Conservation (phyloP, 1,140 invertebrate genomes). For the Drosophila funebris region DNA sequence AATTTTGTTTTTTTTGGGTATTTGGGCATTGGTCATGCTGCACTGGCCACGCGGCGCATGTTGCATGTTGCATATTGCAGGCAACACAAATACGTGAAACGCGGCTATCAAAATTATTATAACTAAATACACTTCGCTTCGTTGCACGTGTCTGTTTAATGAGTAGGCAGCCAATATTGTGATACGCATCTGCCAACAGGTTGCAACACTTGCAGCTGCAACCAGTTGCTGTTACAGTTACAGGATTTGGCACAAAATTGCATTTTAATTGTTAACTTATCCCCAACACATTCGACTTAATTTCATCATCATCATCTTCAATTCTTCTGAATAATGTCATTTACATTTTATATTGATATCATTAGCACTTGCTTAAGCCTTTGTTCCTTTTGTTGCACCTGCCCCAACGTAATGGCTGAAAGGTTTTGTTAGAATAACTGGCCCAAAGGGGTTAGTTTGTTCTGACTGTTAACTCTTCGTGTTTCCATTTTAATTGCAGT, state of each 20-base stretch:
- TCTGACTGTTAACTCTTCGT: neutral
- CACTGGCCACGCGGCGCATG: slow-evolving; percentile 29
- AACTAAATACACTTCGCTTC: slow-evolving; percentile 43
- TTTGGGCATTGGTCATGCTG: slow-evolving; percentile 62
- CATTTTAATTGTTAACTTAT: slow-evolving; percentile 65
- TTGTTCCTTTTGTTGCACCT: slow-evolving; percentile 37
- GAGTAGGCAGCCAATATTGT: slow-evolving; percentile 48
- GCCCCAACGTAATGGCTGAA: slow-evolving; percentile 40
- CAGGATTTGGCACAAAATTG: slow-evolving; percentile 68
- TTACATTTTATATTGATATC: slow-evolving; percentile 50
- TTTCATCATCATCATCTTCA: neutral
- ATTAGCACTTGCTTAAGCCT: slow-evolving; percentile 41
- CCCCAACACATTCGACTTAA: neutral
- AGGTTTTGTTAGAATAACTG: slow-evolving; percentile 61
- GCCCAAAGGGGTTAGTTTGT: slow-evolving; percentile 35
- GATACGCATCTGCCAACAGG: slow-evolving; percentile 66
- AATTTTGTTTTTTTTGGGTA: too few species aligned
- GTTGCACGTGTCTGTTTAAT: slow-evolving; percentile 58
- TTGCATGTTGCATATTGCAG: slow-evolving; percentile 67
- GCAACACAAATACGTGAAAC: slow-evolving; percentile 55
- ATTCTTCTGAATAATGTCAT: slow-evolving; percentile 11
- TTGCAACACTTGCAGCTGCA: slow-evolving; percentile 22
- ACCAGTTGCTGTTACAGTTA: slow-evolving; percentile 20
- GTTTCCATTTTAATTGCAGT: slow-evolving; percentile 57
- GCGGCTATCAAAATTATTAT: slow-evolving; percentile 68